Evolutionary conservation across 2,888 invertebrate genomes (phyloP).

Genomic region (Acrobeloides nanus): DNA sequence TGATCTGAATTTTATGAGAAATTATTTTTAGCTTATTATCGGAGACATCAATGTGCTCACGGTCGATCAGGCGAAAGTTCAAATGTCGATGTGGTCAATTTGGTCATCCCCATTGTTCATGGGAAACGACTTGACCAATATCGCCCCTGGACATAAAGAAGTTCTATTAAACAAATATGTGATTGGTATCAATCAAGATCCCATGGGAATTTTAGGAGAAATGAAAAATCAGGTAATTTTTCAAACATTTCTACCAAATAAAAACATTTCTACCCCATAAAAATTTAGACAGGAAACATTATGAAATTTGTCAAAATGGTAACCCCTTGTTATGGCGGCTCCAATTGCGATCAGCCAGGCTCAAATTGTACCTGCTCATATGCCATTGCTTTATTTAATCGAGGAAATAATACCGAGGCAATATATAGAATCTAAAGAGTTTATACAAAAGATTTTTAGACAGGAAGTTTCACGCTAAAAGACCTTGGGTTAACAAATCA

Average conservation of each 20-base stretch:
- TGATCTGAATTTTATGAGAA: too few relatives aligned
- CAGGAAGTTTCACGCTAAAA: too few relatives aligned
- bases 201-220: constrained; percentile 50
- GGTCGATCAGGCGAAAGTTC: constrained; percentile 36
- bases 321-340: too few relatives aligned
- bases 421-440: too few relatives aligned
- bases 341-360: too few relatives aligned
- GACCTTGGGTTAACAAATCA: constrained; percentile 32
- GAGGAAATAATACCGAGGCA: constrained; percentile 17
- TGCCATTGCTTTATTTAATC: constrained; percentile 42
- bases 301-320: too few relatives aligned
- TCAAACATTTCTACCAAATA: too few relatives aligned
- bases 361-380: too few relatives aligned
- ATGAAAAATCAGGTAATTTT: constrained; percentile 37
- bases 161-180: constrained; percentile 43
- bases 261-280: too few relatives aligned
- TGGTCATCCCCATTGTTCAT: constrained; percentile 53
- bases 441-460: too few relatives aligned
- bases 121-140: constrained; percentile 42
- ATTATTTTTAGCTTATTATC: too few relatives aligned
- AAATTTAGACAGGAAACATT: too few relatives aligned
- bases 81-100: constrained; percentile 49
- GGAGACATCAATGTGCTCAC: constrained; percentile 46
- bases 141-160: constrained; percentile 28
- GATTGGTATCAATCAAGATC: constrained; percentile 51